Evolutionary conservation across 2,113 vertebrate species (phyloP).

Genomic region (Vireo altiloquus): DNA sequence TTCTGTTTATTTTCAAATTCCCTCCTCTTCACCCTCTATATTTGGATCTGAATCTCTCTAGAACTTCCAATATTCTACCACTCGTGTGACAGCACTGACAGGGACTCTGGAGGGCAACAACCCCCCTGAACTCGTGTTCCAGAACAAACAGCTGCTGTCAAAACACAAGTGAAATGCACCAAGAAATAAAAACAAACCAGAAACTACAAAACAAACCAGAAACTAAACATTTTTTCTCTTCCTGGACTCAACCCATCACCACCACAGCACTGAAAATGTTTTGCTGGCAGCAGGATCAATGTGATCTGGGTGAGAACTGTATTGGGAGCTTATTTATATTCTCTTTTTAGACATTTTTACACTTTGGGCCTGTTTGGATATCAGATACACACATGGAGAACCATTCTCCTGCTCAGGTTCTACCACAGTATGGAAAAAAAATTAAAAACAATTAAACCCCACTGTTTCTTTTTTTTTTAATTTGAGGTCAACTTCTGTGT

Average conservation of each 20-base stretch:
- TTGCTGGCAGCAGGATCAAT: background rate
- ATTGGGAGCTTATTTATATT: background rate
- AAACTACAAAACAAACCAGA: background rate
- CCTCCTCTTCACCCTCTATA: background rate
- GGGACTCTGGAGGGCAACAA: background rate
- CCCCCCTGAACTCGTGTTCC: background rate
- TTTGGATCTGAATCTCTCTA: background rate
- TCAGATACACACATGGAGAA: fast-evolving
- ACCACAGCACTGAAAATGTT: background rate
- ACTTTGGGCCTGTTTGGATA: background rate
- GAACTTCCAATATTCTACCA: background rate
- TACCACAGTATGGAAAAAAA: background rate
- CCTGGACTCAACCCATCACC: fast-evolving
- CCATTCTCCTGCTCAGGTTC: background rate
- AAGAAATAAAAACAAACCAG: background rate
- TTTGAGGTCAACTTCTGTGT: background rate
- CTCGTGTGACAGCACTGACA: background rate
- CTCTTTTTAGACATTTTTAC: background rate
- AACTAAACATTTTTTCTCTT: background rate
- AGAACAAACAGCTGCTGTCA: background rate
- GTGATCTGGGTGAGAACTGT: background rate
- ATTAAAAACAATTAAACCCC: background rate
- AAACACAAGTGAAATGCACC: background rate
- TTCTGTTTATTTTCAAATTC: background rate
- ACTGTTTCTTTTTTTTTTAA: background rate